Conservation (phyloP, 2,888 invertebrate genomes). For the Tiphia femorata region DNA sequence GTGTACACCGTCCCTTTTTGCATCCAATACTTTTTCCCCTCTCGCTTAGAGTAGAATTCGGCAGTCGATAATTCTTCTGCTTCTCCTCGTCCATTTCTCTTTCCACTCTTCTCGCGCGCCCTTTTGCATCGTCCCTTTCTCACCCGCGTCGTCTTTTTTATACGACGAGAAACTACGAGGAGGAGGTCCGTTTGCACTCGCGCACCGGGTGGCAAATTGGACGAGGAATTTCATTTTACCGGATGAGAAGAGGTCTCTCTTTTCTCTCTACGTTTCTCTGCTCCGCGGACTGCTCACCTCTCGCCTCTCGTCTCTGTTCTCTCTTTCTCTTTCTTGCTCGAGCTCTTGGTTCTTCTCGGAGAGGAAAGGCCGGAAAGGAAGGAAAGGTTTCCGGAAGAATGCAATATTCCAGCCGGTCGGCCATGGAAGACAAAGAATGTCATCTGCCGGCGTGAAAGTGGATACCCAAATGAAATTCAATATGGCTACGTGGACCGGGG, state of each 20-base stretch:
- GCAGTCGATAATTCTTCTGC: background rate
- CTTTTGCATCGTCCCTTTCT: background rate
- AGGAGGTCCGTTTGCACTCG: slow-evolving; percentile 28
- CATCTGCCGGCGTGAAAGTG: slow-evolving; percentile 50
- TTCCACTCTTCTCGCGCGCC: background rate
- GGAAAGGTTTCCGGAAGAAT: slow-evolving; percentile 1
- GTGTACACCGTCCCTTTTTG: no score
- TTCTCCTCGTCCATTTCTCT: background rate
- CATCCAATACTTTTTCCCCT: no score
- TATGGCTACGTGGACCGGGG: slow-evolving; percentile 43
- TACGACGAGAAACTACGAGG: background rate
- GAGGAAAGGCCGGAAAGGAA: slow-evolving; percentile 1
- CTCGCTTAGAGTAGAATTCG: no score
- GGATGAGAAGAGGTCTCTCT: slow-evolving; percentile 35
- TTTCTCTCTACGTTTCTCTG: background rate
- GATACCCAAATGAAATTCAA: slow-evolving; percentile 55
- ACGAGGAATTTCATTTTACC: slow-evolving; percentile 57
- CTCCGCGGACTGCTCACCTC: background rate
- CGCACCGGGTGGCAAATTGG: slow-evolving; percentile 46
- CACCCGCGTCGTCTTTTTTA: background rate
- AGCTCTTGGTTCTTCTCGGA: no score
- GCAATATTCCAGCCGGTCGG: slow-evolving; percentile 8
- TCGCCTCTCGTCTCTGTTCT: background rate
- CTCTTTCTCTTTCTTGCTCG: background rate
- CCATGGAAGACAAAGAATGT: slow-evolving; percentile 49